phyloP scores from a whole-genome alignment of 2,888 invertebrate species.

The Nemotelus pantherinus region DNA sequence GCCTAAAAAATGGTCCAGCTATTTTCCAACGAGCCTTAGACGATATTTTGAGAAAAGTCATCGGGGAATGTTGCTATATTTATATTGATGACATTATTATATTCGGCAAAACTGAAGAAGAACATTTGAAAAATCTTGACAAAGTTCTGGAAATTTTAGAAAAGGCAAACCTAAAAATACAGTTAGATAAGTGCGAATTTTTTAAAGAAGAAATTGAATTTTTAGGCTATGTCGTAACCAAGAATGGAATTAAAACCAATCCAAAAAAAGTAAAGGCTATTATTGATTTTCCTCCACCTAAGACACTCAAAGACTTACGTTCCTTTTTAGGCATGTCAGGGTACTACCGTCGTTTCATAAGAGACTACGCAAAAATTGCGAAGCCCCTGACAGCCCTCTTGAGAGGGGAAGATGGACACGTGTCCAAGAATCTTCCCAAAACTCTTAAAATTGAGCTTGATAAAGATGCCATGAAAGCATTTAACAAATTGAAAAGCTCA shows the following conservation, averaged over 20 bases:
- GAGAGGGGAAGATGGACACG: conserved; percentile 26
- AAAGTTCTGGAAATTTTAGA: not conserved
- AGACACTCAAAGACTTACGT: conserved; percentile 16
- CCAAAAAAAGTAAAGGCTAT: conserved; percentile 34
- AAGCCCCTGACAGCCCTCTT: conserved; percentile 40
- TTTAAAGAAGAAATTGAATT: not conserved
- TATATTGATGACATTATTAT: not conserved
- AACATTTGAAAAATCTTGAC: not conserved
- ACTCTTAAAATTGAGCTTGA: not conserved
- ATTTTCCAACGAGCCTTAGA: conserved; percentile 6
- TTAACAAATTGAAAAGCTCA: conserved; percentile 2
- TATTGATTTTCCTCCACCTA: conserved; percentile 1
- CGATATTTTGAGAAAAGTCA: conserved; percentile 12
- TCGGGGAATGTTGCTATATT: conserved; percentile 13
- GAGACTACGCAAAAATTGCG: not conserved
- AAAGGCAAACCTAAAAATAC: not conserved
- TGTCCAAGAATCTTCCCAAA: conserved; percentile 20
- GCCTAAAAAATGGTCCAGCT: conserved; percentile 4
- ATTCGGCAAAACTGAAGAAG: not conserved
- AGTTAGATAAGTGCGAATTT: conserved; percentile 35
- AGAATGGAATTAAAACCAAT: conserved; percentile 6
- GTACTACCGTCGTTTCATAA: conserved; percentile 6
- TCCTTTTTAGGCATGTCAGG: conserved; percentile 18
- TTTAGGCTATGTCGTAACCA: conserved; percentile 5
- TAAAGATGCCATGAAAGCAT: conserved; percentile 14